Conservation (phyloP, 64 coral and sea anemone genomes). For the Stichodactyla helianthus region DNA sequence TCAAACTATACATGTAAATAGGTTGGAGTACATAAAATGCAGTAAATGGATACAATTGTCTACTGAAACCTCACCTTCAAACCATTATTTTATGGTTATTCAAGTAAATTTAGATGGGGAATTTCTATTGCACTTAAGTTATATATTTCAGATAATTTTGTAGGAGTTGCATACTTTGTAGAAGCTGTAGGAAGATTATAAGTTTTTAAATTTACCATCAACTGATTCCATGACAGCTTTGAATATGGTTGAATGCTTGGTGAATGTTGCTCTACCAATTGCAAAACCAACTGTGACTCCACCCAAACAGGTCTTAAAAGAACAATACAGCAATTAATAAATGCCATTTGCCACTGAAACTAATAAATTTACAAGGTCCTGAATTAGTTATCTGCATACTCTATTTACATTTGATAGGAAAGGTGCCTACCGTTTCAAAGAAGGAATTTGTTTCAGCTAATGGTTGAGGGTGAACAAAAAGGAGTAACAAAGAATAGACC, state of each 20-base stretch:
- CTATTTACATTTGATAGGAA: neutral
- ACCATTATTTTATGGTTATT: too few relatives aligned
- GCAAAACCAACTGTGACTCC: slow-evolving; percentile 58
- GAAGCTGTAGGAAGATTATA: neutral
- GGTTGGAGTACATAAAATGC: too few relatives aligned
- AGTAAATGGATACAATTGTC: too few relatives aligned
- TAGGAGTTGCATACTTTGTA: neutral
- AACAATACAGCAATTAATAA: neutral
- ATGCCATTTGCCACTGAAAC: too few relatives aligned
- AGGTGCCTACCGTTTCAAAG: slow-evolving; percentile 75
- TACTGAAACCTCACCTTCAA: too few relatives aligned
- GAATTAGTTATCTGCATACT: neutral
- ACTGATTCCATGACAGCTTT: slow-evolving; percentile 46
- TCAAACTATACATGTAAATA: too few relatives aligned
- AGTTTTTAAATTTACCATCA: slow-evolving; percentile 24
- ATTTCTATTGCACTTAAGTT: too few relatives aligned
- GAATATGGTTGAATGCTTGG: slow-evolving; percentile 46
- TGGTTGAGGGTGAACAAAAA: slow-evolving; percentile 89
- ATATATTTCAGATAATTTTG: too few relatives aligned
- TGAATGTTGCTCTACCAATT: slow-evolving; percentile 49
- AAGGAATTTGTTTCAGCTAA: slow-evolving; percentile 60
- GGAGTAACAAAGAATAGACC: slow-evolving; percentile 74
- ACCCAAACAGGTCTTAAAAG: slow-evolving; percentile 26
- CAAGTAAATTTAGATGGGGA: too few relatives aligned
- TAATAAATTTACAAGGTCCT: neutral